These are phyloP conservation scores for Apis dorsata DNA, from an alignment of 1,140 invertebrate genomes.

Conservation along the genomic window DNA sequence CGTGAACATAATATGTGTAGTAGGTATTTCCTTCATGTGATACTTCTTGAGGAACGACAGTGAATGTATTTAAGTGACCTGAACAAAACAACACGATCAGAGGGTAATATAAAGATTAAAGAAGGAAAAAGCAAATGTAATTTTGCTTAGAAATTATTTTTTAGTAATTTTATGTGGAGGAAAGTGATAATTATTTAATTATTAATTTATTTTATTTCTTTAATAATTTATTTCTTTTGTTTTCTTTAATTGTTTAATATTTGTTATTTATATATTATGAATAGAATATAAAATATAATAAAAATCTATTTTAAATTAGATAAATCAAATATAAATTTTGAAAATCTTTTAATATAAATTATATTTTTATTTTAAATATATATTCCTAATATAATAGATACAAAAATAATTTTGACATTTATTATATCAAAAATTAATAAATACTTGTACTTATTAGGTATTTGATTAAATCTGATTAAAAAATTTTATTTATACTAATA, in stretches of 20 bases:
- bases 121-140: constrained; percentile 69
- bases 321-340: neutral
- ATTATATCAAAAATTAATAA: neutral
- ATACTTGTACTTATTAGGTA: neutral
- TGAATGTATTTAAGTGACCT: constrained; percentile 81
- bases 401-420: neutral
- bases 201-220: no score
- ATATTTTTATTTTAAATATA: neutral
- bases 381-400: neutral
- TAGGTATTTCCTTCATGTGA: constrained; percentile 76
- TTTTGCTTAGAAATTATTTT: constrained; percentile 51
- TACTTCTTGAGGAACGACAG: constrained; percentile 79
- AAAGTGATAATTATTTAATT: constrained; percentile 26
- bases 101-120: constrained; percentile 77
- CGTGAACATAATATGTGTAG: constrained; percentile 73
- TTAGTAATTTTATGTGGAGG: constrained; percentile 43
- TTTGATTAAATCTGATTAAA: neutral
- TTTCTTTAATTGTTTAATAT: constrained; percentile 20
- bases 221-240: constrained; percentile 13
- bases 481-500: neutral
- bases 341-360: neutral
- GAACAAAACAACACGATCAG: constrained; percentile 81
- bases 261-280: constrained; percentile 12
- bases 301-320: neutral
- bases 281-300: neutral